Percentiles rank a stretch among this genome's conserved stretches.
phyloP scores from a whole-genome alignment of 2,797 vertebrate genomes.

The Champsocephalus esox region DNA sequence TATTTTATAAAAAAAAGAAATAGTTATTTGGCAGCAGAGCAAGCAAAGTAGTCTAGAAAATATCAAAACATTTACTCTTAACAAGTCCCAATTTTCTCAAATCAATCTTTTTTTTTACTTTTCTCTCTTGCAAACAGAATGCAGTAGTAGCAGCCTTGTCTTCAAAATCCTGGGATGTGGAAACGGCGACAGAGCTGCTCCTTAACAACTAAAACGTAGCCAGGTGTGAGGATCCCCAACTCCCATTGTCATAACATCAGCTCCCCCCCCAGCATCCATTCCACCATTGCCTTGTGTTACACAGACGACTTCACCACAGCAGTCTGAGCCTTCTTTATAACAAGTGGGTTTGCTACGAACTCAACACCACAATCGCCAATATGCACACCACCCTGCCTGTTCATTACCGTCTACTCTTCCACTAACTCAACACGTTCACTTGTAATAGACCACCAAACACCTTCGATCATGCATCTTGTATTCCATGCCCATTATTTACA shows the following conservation, averaged over 20 bases:
- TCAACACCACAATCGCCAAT: conserved; percentile 52
- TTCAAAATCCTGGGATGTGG: conserved; percentile 99
- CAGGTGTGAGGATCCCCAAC: conserved; percentile 85
- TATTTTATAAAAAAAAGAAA: no score
- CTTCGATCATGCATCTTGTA: conserved; percentile 33
- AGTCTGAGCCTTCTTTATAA: conserved; percentile 59
- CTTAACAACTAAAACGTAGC: conserved; percentile 93
- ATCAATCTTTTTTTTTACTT: not conserved
- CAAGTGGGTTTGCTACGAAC: conserved; percentile 53
- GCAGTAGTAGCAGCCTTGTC: conserved; percentile 99
- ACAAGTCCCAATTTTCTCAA: not conserved
- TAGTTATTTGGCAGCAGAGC: not conserved
- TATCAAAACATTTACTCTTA: conserved; percentile 8
- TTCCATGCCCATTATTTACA: conserved; percentile 40
- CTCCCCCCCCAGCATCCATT: conserved; percentile 50
- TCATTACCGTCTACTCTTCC: conserved; percentile 19
- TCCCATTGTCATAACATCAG: conserved; percentile 68
- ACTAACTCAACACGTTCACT: conserved; percentile 24
- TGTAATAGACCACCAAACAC: conserved; percentile 34
- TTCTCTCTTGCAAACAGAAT: conserved; percentile 82
- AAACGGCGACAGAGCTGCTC: conserved; percentile 97
- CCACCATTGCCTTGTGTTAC: conserved; percentile 62
- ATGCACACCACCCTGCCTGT: conserved; percentile 51
- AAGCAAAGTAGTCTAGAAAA: conserved; percentile 1
- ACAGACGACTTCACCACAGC: conserved; percentile 51